phyloP scores from a whole-genome alignment of 2,888 invertebrate genomes.

The Drosophila merina region DNA sequence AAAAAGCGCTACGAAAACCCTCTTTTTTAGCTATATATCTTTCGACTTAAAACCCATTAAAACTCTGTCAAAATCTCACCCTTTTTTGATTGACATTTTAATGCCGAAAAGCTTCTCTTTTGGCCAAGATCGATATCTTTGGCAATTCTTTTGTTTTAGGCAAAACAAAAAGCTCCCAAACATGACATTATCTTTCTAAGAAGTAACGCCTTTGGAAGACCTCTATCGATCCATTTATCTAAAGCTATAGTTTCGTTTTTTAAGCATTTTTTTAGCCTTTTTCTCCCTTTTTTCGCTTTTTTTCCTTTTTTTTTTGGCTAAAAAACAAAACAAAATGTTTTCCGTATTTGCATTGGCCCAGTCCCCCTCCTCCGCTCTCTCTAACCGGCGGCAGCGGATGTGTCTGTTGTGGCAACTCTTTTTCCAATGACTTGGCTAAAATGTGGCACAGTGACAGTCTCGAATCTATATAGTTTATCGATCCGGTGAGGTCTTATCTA shows the following conservation, averaged over 20 bases:
- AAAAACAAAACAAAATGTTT: constrained; percentile 11
- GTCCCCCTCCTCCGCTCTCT: background rate
- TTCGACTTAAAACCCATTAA: background rate
- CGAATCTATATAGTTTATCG: constrained; percentile 4
- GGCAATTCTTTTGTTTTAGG: background rate
- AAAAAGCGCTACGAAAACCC: too few species aligned
- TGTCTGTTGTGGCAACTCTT: constrained; percentile 22
- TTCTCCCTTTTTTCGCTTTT: too few species aligned
- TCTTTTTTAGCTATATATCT: too few species aligned
- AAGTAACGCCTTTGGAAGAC: background rate
- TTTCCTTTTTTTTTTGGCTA: background rate
- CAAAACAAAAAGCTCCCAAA: background rate
- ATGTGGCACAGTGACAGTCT: constrained; percentile 8
- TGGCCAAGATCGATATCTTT: background rate
- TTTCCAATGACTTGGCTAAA: constrained; percentile 52
- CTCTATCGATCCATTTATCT: constrained; percentile 6
- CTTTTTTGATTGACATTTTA: background rate
- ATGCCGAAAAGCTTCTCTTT: background rate
- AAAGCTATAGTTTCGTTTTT: background rate
- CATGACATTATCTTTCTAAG: background rate
- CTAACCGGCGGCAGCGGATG: background rate
- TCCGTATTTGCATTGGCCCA: background rate
- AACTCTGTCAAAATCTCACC: background rate
- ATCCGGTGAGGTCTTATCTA: background rate
- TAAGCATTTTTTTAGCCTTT: background rate